phyloP scores from a whole-genome alignment of 2,797 vertebrate species.

The Pipistrellus nathusii region DNA sequence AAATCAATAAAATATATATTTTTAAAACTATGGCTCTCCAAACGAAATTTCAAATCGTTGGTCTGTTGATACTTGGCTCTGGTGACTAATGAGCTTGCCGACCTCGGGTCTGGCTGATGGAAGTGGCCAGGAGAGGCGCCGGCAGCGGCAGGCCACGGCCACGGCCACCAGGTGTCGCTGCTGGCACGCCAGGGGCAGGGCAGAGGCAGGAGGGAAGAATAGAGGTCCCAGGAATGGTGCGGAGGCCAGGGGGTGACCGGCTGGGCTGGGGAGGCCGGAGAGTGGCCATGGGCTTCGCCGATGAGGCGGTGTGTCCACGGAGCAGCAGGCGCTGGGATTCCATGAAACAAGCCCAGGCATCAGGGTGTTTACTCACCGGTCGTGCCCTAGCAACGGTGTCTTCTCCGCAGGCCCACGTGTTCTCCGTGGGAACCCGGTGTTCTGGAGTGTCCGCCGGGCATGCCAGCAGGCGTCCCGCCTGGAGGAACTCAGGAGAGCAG shows the following conservation, averaged over 20 bases:
- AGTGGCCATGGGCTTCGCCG: accelerated
- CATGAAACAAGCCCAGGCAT: constrained; percentile 54
- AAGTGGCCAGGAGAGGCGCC: accelerated
- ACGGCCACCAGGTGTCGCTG: not conserved
- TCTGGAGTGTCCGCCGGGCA: constrained; percentile 58
- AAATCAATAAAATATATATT: too few relatives aligned
- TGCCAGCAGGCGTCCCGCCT: not conserved
- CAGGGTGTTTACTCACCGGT: constrained; percentile 48
- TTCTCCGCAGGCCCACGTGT: constrained; percentile 34
- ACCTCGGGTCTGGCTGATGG: not conserved
- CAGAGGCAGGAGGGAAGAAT: not conserved
- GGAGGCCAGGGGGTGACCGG: not conserved
- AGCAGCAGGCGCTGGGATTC: not conserved
- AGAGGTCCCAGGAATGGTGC: too few relatives aligned
- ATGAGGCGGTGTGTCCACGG: not conserved
- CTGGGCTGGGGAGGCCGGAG: not conserved
- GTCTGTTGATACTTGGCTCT: too few relatives aligned
- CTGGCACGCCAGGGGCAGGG: accelerated
- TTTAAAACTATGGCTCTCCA: too few relatives aligned
- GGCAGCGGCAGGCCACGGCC: accelerated
- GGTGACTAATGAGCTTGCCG: too few relatives aligned
- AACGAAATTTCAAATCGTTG: too few relatives aligned
- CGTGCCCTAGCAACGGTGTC: constrained; percentile 66
- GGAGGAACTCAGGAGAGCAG: not conserved
- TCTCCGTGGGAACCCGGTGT: constrained; percentile 25